A percentile compares a stretch with the other conserved stretches of the same genome.
These are phyloP conservation scores for Capromys pilorides DNA, from an alignment of 2,797 vertebrate genomes.

Conservation along the genomic window DNA sequence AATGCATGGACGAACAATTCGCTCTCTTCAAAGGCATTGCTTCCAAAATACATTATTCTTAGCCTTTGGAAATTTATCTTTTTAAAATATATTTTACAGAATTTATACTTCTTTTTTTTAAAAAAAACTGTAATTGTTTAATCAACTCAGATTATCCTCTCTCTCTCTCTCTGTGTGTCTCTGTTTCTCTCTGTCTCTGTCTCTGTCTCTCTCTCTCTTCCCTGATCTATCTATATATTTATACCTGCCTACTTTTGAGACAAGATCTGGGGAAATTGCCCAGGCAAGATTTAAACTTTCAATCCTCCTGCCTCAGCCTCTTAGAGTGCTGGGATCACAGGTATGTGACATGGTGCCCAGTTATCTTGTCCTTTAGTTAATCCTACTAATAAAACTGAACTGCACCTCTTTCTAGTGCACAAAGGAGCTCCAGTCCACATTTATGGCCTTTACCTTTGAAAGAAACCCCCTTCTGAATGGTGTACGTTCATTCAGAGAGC, in stretches of 20 bases:
- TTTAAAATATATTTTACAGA: neutral
- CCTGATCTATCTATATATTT: neutral
- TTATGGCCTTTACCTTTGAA: conserved; percentile 1
- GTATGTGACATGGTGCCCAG: neutral
- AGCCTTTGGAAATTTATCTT: neutral
- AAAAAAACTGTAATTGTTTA: neutral
- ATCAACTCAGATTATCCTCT: neutral
- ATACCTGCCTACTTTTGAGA: neutral
- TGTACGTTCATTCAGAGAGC: neutral
- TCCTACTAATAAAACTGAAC: neutral
- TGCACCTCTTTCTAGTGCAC: neutral
- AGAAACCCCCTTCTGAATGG: neutral
- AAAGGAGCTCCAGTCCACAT: neutral
- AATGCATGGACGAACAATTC: neutral
- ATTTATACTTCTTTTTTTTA: conserved; percentile 18
- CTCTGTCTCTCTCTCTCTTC: neutral
- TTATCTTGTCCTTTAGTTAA: conserved; percentile 6
- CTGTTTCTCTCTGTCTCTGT: neutral
- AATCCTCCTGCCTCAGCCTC: neutral
- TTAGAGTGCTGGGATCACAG: neutral
- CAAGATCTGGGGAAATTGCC: neutral
- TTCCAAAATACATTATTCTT: neutral
- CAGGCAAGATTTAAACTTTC: neutral
- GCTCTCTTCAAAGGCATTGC: neutral
- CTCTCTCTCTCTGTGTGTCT: neutral